Evolutionary conservation across 2,797 vertebrate species (phyloP).

Genomic region (Paratrypauchen microcephalus): DNA sequence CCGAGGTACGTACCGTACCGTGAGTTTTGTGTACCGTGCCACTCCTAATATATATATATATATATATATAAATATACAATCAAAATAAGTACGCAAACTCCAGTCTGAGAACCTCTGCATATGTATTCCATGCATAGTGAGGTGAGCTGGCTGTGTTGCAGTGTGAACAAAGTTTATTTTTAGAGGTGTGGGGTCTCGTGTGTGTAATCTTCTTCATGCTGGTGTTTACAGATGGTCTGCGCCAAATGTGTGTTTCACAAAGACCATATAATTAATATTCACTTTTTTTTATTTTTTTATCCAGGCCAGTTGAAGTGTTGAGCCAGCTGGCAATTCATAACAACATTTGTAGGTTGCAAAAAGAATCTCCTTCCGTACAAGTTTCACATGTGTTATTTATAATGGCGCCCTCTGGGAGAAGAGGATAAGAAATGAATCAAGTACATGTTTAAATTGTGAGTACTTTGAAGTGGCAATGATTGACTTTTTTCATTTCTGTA

Average conservation of each 20-base stretch:
- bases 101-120: too few relatives aligned
- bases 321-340: not conserved
- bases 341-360: not conserved
- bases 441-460: not conserved
- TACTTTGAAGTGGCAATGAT: not conserved
- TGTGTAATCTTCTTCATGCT: constrained; percentile 20
- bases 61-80: too few relatives aligned
- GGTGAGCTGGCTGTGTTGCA: not conserved
- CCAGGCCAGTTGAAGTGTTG: not conserved
- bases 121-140: not conserved
- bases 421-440: not conserved
- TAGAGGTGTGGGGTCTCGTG: not conserved
- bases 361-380: too few relatives aligned
- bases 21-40: too few relatives aligned
- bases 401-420: not conserved
- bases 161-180: not conserved
- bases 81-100: too few relatives aligned
- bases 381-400: not conserved
- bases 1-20: too few relatives aligned
- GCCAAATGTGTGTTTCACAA: not conserved
- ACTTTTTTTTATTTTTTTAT: not conserved
- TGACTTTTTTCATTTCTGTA: too few relatives aligned
- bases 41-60: too few relatives aligned
- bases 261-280: not conserved
- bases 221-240: constrained; percentile 64